Base-by-base conservation (phyloP, 2,113 vertebrate species). In the Puma concolor region DNA sequence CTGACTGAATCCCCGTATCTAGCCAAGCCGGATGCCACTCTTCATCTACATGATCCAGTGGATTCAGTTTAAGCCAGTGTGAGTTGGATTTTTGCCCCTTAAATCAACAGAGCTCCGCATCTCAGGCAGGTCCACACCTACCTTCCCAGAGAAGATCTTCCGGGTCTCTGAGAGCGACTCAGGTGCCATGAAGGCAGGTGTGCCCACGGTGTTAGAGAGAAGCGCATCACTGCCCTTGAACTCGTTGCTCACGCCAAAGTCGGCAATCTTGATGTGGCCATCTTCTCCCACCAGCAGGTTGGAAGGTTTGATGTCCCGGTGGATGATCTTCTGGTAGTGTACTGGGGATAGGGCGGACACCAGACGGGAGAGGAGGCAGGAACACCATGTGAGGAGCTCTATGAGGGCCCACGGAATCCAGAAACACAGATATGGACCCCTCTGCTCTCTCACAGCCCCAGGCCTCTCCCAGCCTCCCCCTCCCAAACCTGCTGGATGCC, bases 91-190 rank as follows among this genome's bases (percentile, higher is more conserved):
- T 89, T 33, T 48, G 60, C 63, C 14, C 2, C 38, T 81, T 57
- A 64, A 64, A 91, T 8, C 2, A 6, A 79, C 5, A 57, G 83
- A 86, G 52, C 19, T 25, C 41, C 0, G 67, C 48, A 38, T 57
- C 36, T 69, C 17, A 0, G 27, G 17, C 69, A 27, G 77, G 38
- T 11, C 27, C 63, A 57, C 19, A 76, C 96, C 64, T 98, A 99
- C 99, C 99, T 99, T 99, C 93, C 99, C 99, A 16, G 99, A 99
- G 98, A 99, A 99, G 98, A 99, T 99, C 98, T 99, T 99, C 79
- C 99, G 99, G 93, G 99, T 99, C 98, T 99, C 99, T 0, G 99
- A 99, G 72, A 99, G 99, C 0, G 99, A 99, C 96, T 99, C 99
- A 0, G 99, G 99, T 0, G 99, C 99, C 83, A 99, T 99, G 98